A percentile compares a stretch with the other conserved stretches of the same genome.
phyloP scores from a whole-genome alignment of 1,140 invertebrate genomes.

The Drosophila arizonae region DNA sequence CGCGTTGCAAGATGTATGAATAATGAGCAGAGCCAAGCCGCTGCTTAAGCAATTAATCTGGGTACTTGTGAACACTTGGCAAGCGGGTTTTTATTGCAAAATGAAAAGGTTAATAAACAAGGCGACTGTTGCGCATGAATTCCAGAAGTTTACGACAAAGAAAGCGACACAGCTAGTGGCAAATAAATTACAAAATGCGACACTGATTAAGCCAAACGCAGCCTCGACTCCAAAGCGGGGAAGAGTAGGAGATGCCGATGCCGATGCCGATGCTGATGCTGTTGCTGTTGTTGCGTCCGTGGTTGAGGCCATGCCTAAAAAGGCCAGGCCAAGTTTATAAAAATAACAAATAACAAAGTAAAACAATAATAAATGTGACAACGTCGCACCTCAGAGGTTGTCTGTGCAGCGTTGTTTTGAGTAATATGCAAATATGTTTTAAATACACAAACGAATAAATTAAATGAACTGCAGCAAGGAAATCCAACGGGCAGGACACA shows the following conservation, averaged over 20 bases:
- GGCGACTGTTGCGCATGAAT: conserved; percentile 63
- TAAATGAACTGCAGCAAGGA: conserved; percentile 62
- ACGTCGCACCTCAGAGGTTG: conserved; percentile 55
- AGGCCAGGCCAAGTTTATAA: conserved; percentile 70
- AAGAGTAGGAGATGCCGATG: conserved; percentile 27
- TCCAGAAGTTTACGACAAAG: conserved; percentile 75
- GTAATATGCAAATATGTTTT: conserved; percentile 78
- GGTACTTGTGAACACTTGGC: conserved; percentile 51
- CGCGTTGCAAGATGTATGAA: conserved; percentile 63
- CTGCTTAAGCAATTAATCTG: conserved; percentile 69
- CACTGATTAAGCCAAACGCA: conserved; percentile 62
- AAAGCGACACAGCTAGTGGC: conserved; percentile 64
- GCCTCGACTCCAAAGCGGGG: conserved; percentile 11
- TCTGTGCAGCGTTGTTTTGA: conserved; percentile 57
- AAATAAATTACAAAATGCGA: conserved; percentile 69
- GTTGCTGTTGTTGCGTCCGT: conserved; percentile 45
- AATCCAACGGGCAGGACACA: conserved; percentile 62
- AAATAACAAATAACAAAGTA: conserved; percentile 32
- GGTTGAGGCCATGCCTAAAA: conserved; percentile 62
- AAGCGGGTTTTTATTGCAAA: conserved; percentile 70
- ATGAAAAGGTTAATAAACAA: conserved; percentile 79
- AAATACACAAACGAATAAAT: conserved; percentile 73
- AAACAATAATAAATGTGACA: conserved; percentile 77
- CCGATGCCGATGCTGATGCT: conserved; percentile 42
- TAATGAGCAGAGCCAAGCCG: conserved; percentile 56